phyloP scores from a whole-genome alignment of 92 coral and sea anemone genomes.

The Epizoanthus ramosus region DNA sequence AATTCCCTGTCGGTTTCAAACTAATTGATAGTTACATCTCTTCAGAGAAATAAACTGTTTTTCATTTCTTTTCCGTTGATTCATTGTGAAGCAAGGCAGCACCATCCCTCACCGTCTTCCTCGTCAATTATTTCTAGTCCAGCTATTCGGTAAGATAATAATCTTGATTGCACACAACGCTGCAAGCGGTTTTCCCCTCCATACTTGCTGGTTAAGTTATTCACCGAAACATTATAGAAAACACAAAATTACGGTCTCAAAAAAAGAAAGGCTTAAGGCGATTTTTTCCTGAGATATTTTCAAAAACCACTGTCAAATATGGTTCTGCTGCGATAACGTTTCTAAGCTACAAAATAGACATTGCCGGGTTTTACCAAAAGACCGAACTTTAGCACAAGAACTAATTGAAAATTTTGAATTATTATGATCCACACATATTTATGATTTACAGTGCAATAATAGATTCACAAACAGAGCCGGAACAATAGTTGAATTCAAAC shows the following conservation, averaged over 20 bases:
- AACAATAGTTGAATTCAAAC: conserved; percentile 59
- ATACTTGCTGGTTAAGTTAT: no score
- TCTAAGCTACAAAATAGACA: conserved; percentile 30
- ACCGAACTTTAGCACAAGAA: conserved; percentile 17
- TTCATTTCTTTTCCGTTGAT: background rate
- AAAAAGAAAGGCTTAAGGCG: background rate
- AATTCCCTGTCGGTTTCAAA: conserved; percentile 12
- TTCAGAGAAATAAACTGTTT: conserved; percentile 9
- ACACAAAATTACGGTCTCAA: no score
- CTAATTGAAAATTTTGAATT: conserved; percentile 45
- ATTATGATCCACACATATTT: conserved; percentile 22
- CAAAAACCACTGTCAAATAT: background rate
- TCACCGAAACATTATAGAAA: no score
- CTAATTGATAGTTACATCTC: conserved; percentile 32
- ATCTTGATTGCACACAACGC: no score
- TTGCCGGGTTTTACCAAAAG: background rate
- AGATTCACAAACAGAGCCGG: conserved; percentile 25
- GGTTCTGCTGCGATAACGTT: background rate
- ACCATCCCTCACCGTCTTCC: background rate
- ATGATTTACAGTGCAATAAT: conserved; percentile 19
- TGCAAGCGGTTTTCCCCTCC: no score
- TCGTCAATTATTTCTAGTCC: background rate
- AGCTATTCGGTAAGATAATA: background rate
- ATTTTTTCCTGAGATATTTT: background rate
- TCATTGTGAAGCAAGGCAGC: background rate